Base-by-base conservation (phyloP, 2,888 invertebrate species). In the Noctua comes region DNA sequence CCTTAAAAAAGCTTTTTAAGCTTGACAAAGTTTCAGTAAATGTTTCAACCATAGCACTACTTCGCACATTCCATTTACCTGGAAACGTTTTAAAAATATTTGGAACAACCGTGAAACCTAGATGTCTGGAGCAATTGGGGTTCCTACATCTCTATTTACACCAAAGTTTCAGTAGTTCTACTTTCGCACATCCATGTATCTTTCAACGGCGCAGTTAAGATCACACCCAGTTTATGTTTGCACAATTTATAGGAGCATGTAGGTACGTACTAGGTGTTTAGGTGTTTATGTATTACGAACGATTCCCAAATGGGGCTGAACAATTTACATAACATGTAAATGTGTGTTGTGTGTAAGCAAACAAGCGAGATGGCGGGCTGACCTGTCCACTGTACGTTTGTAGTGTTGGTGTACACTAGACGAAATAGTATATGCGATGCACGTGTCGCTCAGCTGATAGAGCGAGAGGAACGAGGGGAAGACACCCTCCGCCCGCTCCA, bases 401-500 rank as follows among this genome's bases (percentile, higher is more conserved):
- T 83, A 73, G 75, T 71, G 83, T 79, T 40, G 70, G 86, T 84
- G 88, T 92, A 95, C 95, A 93, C 94, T 95, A 95, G 93, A 94
- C 94, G 90, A 91, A 88, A 92, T 93, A 94, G 92, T 95, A 94
- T 91, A 92, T 92, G 88, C 92, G 83, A 89, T 91, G 94, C 96
- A 96, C 96, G 96, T 96, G 96, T 92, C 93, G 92, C 95, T 95
- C 96, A 97, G 96, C 96, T 96, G 96, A 96, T 92, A 94, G 94
- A 93, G 93, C 86, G 94, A 93, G 94, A 93, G 90, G 90, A 83
- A 89, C 91, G 91, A 92, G 89, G 90, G 91, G 91, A 88, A 89
- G 81, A 88, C 90, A 91, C 93, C 91, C 92, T 88, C 91, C 91
- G 85, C 92, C 91, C 91, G 91, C 91, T 85, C 90, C 70, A 71